Conservation (phyloP, 2,113 vertebrate genomes). For the Fregetta grallaria region DNA sequence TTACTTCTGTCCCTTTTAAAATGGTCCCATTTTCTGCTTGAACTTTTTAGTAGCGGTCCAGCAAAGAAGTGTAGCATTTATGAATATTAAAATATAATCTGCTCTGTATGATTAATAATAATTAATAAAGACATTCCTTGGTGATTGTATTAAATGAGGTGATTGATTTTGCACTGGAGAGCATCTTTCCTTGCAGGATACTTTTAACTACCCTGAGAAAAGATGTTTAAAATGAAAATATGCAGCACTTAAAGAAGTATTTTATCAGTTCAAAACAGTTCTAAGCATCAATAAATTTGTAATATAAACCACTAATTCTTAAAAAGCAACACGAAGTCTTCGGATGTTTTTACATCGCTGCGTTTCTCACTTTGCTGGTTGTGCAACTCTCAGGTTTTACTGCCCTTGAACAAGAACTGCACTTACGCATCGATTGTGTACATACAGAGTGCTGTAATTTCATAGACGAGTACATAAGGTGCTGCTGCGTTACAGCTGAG, state of each 20-base stretch:
- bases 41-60: not conserved
- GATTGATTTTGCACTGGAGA: slow-evolving; percentile 20
- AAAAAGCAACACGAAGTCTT: slow-evolving; percentile 3
- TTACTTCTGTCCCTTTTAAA: not conserved
- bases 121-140: slow-evolving; percentile 18
- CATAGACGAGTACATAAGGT: slow-evolving; percentile 1
- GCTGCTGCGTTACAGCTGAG: slow-evolving; percentile 30
- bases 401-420: slow-evolving; percentile 28
- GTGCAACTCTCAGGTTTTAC: not conserved
- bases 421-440: slow-evolving; percentile 11
- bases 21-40: not conserved
- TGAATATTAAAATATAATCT: slow-evolving; percentile 25
- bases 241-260: slow-evolving; percentile 6
- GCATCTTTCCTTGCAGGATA: not conserved
- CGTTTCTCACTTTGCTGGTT: not conserved
- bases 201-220: not conserved
- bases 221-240: slow-evolving; percentile 20
- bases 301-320: slow-evolving; percentile 30
- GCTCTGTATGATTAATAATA: not conserved
- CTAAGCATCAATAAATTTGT: slow-evolving; percentile 26
- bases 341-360: not conserved
- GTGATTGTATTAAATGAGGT: not conserved
- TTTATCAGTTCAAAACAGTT: slow-evolving; percentile 41
- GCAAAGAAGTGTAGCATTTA: not conserved
- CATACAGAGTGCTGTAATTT: not conserved